Conservation (phyloP, 35 echinoderm and acorn worm species). For the Heliocidaris tuberculata region DNA sequence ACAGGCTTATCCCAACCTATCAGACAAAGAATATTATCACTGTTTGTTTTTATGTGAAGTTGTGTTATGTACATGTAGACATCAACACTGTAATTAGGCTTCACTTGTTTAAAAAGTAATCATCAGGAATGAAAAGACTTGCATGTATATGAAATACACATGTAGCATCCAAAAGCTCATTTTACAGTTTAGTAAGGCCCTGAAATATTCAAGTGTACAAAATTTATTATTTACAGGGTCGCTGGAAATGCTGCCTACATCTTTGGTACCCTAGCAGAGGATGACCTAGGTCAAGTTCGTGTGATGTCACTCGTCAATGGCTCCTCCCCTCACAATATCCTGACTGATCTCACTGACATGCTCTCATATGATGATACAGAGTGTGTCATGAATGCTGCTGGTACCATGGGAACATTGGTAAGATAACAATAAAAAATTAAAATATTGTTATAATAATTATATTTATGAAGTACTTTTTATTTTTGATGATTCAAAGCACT, state of each 20-base stretch:
- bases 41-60: background rate
- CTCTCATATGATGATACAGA: slow-evolving; percentile 87
- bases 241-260: slow-evolving; percentile 98
- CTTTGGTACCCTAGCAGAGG: slow-evolving; percentile 90
- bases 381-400: slow-evolving; percentile 99
- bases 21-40: background rate
- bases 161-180: no score
- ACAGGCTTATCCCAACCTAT: background rate
- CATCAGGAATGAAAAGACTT: no score
- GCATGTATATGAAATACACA: no score
- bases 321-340: slow-evolving; percentile 66
- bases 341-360: slow-evolving; percentile 83
- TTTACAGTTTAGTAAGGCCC: no score
- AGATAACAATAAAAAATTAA: background rate
- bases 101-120: no score
- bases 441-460: no score
- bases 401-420: slow-evolving; percentile 96
- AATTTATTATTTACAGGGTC: slow-evolving; percentile 60
- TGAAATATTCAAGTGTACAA: no score
- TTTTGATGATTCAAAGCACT: no score
- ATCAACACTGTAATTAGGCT: no score
- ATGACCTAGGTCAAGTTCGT: slow-evolving; percentile 72
- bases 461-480: no score
- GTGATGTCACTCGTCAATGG: slow-evolving; percentile 81
- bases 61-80: no score